A percentile compares a stretch with the other conserved stretches of the same genome.
These are phyloP conservation scores for Ambastaia sidthimunki DNA, from an alignment of 2,797 vertebrate genomes.

Conservation along the genomic window DNA sequence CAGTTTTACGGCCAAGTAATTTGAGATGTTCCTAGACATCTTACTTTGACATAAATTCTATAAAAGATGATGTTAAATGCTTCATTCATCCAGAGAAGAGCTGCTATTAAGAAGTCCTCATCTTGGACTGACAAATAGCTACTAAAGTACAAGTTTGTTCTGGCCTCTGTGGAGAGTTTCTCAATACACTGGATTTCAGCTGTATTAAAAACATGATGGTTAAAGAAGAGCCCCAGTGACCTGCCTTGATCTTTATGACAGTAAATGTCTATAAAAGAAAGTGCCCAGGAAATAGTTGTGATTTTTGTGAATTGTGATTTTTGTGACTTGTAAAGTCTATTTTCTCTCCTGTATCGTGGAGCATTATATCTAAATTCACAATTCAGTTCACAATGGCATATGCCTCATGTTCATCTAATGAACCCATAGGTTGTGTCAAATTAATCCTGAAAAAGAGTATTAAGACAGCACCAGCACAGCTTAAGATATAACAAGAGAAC, in stretches of 20 bases:
- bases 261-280: conserved; percentile 71
- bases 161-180: conserved; percentile 72
- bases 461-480: too few species aligned
- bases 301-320: conserved; percentile 7
- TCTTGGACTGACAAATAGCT: conserved; percentile 67
- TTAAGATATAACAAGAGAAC: too few species aligned
- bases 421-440: too few species aligned
- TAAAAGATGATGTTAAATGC: conserved; percentile 16
- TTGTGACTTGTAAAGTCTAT: not conserved
- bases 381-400: too few species aligned
- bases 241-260: conserved; percentile 72
- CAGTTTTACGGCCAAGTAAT: too few species aligned
- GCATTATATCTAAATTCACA: not conserved
- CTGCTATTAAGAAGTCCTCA: conserved; percentile 73
- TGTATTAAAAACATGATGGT: conserved; percentile 75
- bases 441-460: too few species aligned
- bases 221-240: conserved; percentile 68
- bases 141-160: too few species aligned
- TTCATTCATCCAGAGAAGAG: conserved; percentile 62
- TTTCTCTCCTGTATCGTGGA: not conserved
- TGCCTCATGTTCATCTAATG: too few species aligned
- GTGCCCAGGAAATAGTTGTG: not conserved
- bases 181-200: conserved; percentile 77
- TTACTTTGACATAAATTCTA: not conserved
- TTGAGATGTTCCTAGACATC: not conserved